Base-by-base conservation (phyloP, 2,797 vertebrate species). In the Poeciliopsis infans region DNA sequence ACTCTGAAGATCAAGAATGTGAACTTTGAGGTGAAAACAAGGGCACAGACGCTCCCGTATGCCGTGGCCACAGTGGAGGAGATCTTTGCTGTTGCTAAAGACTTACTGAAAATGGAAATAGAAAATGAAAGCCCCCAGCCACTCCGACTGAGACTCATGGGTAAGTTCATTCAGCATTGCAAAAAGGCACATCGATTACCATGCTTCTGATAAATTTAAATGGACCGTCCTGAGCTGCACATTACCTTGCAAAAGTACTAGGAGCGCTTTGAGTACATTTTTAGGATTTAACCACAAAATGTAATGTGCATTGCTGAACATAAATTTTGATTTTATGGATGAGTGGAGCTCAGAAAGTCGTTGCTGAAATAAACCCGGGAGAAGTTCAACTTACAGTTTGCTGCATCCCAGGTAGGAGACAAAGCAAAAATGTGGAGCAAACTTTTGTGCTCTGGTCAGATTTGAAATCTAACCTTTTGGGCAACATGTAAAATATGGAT, bases 1-100 rank as follows among this genome's bases (percentile, higher is more conserved):
- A 98, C 98, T 7, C 85, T 99, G 87, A 99, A 99, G 90, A 86
- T 99, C 46, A 99, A 99, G 94, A 98, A 98, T 4, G 97, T 99
- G 76, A 96, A 97, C 76, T 99, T 99, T 39, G 97, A 99, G 94
- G 97, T 99, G 46, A 99, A 97, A 95, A 97, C 97, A 83, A 96
- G 96, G 87, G 97, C 97, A 7, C 94, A 92, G 80, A 97, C 97
- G 8, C 87, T 97, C 55, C 87, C 93, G 0, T 96, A 93, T 74
- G 92, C 96, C 80, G 94, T 99, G 86, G 97, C 96, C 78, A 96
- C 96, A 61, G 95, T 94, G 75, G 96, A 98, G 72, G 97, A 99
- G 94, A 97, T 99, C 90, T 99, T 97, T 94, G 92, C 96, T 87
- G 91, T 97, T 87, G 97, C 97, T 77, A 98, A 96, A 91, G 97